These are phyloP conservation scores for Polietes domitor DNA, from an alignment of 2,888 invertebrate genomes.

Conservation along the genomic window DNA sequence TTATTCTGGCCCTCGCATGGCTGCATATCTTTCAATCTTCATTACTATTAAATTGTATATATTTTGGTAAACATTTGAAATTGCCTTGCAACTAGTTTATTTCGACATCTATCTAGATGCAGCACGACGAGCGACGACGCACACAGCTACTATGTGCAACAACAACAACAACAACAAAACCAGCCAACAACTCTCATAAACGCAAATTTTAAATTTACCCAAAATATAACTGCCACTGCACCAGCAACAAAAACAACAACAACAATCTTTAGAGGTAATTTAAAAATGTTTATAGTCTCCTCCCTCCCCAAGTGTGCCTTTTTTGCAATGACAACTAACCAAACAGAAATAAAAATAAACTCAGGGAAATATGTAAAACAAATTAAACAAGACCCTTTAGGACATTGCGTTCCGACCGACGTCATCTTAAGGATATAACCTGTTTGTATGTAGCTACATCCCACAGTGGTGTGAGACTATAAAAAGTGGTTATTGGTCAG, in stretches of 20 bases:
- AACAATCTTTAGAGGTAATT: background rate
- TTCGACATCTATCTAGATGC: conserved; percentile 44
- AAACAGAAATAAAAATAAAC: background rate
- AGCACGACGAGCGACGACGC: background rate
- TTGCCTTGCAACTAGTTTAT: conserved; percentile 41
- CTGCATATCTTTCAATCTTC: background rate
- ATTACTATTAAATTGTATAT: background rate
- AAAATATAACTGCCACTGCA: background rate
- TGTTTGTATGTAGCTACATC: background rate
- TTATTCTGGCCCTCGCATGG: background rate
- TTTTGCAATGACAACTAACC: too few species aligned
- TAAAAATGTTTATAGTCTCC: too few species aligned
- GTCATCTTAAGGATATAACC: background rate
- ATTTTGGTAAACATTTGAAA: conserved; percentile 17
- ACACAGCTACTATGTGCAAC: too few species aligned
- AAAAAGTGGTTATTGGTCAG: too few species aligned
- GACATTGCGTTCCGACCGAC: background rate
- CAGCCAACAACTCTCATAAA: background rate
- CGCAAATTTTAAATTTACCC: background rate
- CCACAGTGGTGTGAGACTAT: too few species aligned
- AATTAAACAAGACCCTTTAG: background rate
- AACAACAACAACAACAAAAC: background rate
- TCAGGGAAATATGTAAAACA: background rate
- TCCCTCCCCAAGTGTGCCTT: too few species aligned
- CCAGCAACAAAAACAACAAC: background rate